Base-by-base conservation (phyloP, 2,797 vertebrate genomes). In the Rhynchotus rufescens region DNA sequence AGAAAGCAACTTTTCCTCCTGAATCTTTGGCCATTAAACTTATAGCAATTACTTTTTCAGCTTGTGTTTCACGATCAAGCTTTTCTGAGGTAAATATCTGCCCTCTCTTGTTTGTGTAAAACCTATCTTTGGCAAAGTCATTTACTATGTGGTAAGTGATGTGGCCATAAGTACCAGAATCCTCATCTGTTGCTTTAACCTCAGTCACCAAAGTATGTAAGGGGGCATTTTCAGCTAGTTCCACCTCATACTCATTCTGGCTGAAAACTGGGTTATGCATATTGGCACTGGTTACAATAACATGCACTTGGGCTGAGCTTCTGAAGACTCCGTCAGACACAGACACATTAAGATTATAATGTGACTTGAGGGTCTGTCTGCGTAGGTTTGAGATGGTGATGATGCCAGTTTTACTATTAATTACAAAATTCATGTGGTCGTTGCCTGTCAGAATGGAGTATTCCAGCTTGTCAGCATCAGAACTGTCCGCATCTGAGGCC, bases 261-360 rank as follows among this genome's bases (percentile, higher is more conserved):
- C 97, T 97, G 93, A 99, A 99, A 78, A 97, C 94, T 45, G 99
- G 99, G 86, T 97, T 98, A 97, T 99, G 98, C 95, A 99, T 98
- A 94, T 99, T 99, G 81, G 99, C 98, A 49, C 98, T 98, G 25
- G 97, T 98, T 67, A 99, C 98, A 22, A 96, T 97, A 45, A 99
- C 60, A 4, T 95, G 97, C 71, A 99, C 98, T 59, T 98, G 96
- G 44, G 98, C 98, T 5, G 98, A 98, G 95, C 98, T 99, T 96
- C 98, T 98, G 94, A 99, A 99, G 14, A 99, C 99, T 1, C 99
- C 98, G 80, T 99, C 99, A 4, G 99, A 99, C 71, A 99, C 99
- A 0, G 99, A 99, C 14, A 99, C 84, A 0, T 98, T 99, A 42
- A 99, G 98, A 83, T 97, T 97, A 94, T 99, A 99, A 84, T 97